A percentile compares a stretch with the other conserved stretches of the same genome.
Evolutionary conservation across 2,888 invertebrate genomes (phyloP).

Genomic region (Caenorhabditis wallacei): DNA sequence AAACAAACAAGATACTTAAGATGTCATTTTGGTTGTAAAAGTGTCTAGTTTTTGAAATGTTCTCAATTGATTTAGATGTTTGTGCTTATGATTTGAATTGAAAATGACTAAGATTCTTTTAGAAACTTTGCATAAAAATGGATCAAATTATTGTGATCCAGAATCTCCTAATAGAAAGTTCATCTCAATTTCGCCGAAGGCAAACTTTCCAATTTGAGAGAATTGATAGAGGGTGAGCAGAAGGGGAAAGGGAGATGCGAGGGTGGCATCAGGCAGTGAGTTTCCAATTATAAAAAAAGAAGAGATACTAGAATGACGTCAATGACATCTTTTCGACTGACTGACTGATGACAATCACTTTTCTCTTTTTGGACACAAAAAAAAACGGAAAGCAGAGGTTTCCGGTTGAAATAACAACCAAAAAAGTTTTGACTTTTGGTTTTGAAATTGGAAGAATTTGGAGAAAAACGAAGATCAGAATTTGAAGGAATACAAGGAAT

Average conservation of each 20-base stretch:
- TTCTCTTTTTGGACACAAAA: constrained; percentile 11
- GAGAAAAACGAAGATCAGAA: constrained; percentile 19
- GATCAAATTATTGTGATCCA: neutral
- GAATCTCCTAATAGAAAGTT: constrained; percentile 13
- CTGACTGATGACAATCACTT: constrained; percentile 50
- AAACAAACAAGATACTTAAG: constrained; percentile 35
- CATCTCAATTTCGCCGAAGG: constrained; percentile 50
- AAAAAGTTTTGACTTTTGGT: constrained; percentile 6
- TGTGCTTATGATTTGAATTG: too few relatives aligned
- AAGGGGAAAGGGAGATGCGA: constrained; percentile 47
- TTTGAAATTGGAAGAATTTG: constrained; percentile 12
- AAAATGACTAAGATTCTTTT: too few relatives aligned
- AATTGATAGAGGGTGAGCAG: constrained; percentile 36
- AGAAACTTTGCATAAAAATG: neutral
- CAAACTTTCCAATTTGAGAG: constrained; percentile 55
- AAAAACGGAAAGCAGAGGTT: constrained; percentile 33
- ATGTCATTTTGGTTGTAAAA: constrained; percentile 19
- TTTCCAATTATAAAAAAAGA: constrained; percentile 46
- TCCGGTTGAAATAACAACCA: constrained; percentile 40
- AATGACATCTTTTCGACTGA: constrained; percentile 21
- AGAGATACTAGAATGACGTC: constrained; percentile 34
- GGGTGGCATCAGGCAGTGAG: constrained; percentile 48
- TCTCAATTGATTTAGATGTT: neutral
- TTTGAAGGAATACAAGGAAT: neutral
- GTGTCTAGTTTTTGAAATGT: neutral